phyloP scores from a whole-genome alignment of 2,113 vertebrate species.

The Hippopotamus amphibius region DNA sequence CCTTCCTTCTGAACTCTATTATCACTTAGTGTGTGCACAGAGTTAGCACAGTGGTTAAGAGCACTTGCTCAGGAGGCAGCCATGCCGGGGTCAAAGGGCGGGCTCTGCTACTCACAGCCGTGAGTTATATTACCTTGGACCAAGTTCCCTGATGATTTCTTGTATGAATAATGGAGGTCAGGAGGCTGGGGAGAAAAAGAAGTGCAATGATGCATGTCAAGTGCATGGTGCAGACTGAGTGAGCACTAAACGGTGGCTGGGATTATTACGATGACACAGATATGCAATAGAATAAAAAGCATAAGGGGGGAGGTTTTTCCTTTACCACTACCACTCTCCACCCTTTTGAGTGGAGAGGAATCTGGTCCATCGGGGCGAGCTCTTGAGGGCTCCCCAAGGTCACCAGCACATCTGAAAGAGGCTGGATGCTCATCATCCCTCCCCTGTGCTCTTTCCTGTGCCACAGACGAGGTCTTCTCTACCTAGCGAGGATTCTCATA shows the following conservation, averaged over 20 bases:
- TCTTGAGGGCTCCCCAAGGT: background rate
- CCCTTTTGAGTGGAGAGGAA: background rate
- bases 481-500: background rate
- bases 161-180: background rate
- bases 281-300: background rate
- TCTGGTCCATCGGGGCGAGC: background rate
- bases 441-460: background rate
- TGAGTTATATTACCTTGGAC: background rate
- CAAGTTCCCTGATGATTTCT: background rate
- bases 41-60: background rate
- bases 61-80: background rate
- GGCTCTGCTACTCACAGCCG: background rate
- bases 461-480: background rate
- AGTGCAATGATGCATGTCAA: background rate
- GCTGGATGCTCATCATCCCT: background rate
- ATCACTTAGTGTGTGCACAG: background rate
- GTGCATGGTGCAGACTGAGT: background rate
- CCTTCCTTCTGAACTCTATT: background rate
- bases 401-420: background rate
- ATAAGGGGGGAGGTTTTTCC: background rate
- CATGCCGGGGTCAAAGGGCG: background rate
- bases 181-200: background rate
- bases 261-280: background rate
- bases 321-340: background rate
- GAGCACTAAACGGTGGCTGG: background rate